Evolutionary conservation across 2,113 vertebrate species (phyloP).

Genomic region (Serilophus lunatus): DNA sequence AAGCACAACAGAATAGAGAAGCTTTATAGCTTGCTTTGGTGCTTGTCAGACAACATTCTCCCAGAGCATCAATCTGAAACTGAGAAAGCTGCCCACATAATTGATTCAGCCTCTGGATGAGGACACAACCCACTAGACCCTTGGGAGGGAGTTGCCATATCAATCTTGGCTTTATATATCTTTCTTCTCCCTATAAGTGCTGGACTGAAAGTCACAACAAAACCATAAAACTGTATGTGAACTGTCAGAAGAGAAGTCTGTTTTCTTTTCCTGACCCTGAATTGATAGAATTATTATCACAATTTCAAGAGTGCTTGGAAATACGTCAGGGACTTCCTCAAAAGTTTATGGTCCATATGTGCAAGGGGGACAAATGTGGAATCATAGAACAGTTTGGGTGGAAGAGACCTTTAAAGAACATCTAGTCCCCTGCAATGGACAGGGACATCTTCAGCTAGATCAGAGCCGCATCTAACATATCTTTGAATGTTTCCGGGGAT

Average conservation of each 20-base stretch:
- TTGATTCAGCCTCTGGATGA: not conserved
- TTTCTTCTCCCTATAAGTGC: not conserved
- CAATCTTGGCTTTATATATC: not conserved
- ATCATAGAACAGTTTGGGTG: not conserved
- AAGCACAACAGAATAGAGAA: not conserved
- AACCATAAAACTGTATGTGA: not conserved
- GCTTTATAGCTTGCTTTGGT: not conserved
- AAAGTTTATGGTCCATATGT: not conserved
- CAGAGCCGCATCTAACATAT: not conserved
- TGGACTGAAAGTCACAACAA: not conserved
- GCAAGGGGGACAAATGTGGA: not conserved
- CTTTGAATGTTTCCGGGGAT: not conserved
- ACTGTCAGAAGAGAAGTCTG: not conserved
- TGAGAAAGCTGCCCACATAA: fast-evolving
- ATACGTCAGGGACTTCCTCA: not conserved
- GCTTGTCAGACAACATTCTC: not conserved
- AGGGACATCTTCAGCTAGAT: not conserved
- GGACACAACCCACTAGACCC: not conserved
- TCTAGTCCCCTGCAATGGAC: not conserved
- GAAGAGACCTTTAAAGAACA: not conserved
- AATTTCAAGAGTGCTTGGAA: not conserved
- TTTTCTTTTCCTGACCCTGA: not conserved
- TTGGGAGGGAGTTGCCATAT: not conserved
- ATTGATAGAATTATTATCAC: not conserved
- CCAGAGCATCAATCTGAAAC: not conserved